Base-by-base conservation (phyloP, 2,888 invertebrate genomes). In the Protodeltote pygarga region DNA sequence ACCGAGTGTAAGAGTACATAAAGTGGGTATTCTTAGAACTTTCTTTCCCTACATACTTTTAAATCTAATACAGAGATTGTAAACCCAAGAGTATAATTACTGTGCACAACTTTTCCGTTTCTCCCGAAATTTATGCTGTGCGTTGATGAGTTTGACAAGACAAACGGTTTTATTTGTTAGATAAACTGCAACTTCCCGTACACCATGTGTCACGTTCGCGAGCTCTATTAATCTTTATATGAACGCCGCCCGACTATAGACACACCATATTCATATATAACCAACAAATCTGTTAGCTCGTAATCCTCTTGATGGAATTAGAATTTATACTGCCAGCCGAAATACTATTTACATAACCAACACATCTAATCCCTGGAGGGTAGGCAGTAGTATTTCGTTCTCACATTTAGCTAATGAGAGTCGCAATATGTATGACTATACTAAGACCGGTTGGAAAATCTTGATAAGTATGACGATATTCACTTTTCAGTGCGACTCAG, bases 71-170 rank as follows among this genome's bases (percentile, higher is more conserved):
- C 42, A 37, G 20, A 41, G 35, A 47, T 59, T 49, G 42, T 45
- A 59, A 45, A 29, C 47, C 23, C 32, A 25, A 37, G 55, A 42
- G 49, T 68, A 55, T 65, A 65, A 68, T 65, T 55, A 65, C 52
- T 54, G 44, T 16, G 47, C 31, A 17, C 44, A 65, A 65, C 65
- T 65, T 65, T 65, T 65, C 51, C 51, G 31, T 55, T 49, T 46
- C 27, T 31, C 49, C 55, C 14, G 38, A 45, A 65, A 68, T 68
- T 47, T 68, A 65, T 50, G 48, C 45, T 42, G 39, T 51, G 60
- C 55, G 64, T 64, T 64, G 69, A 65, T 68, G 69, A 68, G 55
- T 65, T 65, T 41, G 65, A 60, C 61, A 65, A 65, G 65, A 65
- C 69, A 65, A 65, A 68, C 65, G 45, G 61, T 60, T 65, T 64